Base-by-base conservation (phyloP, 2,797 vertebrate species). In the Spondyliosoma cantharus region DNA sequence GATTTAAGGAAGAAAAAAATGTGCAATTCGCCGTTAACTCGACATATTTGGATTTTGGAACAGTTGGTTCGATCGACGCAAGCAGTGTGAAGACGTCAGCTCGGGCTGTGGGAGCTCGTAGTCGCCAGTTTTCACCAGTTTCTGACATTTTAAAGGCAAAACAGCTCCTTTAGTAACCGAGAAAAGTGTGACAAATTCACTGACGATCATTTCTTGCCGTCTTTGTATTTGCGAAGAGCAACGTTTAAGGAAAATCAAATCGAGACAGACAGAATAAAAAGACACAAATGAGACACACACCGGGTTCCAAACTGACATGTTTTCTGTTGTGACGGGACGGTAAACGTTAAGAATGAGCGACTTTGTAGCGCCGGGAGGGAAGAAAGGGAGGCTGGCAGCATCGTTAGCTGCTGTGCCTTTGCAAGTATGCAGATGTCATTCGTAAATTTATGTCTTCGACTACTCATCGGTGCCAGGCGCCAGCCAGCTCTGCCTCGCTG, bases 401-500 rank as follows among this genome's bases (percentile, higher is more conserved):
- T 69, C 46, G 32, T 2, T 22, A 67, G 11, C 65, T 42, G 25
- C 54, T 3, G n/a, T 6, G 65, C 15, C 13, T 42, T 42, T 50
- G 48, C 16, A 0, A 72, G 22, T 4, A 52, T 65, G 46, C 74
- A 85, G 62, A 82, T 70, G 82, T 69, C 74, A 22, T 14, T 50
- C 60, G 60, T 66, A 69, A 71, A 87, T 89, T 29, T 79, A 81
- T 76, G 75, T 58, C 64, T 70, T 56, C 3, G 6, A 53, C 72
- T 50, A 43, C 45, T 84, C 45, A 12, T 63, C 50, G 0, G 86
- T 83, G 69, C 81, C 87, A 83, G 86, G 77, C 79, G 25, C 80
- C 74, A 13, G n/a, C 22, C 48, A 7, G 63, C 78, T 64, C 72
- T 25, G 45, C 75, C 58, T 59, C 0, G 71, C 73, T 53, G 54